Base-by-base conservation (phyloP, 2,888 invertebrate genomes). In the Dryobotodes eremita region DNA sequence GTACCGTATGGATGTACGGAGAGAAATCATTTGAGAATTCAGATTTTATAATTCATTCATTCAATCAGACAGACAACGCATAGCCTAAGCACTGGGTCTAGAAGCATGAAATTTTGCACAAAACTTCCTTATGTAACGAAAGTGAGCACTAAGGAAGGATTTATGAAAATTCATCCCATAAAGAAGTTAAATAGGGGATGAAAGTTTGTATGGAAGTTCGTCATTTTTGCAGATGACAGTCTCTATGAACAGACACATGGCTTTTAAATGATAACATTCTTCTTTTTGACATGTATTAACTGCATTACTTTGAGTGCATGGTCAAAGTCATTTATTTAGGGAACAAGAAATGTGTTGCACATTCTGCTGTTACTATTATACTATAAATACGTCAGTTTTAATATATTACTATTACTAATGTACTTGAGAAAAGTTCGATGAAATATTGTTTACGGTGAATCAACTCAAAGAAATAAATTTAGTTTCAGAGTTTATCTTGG, bases 311-410 rank as follows among this genome's bases (percentile, higher is more conserved):
- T 20, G 26, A 71, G 55, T 23, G 20, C 62, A 73, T 26, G 57
- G 31, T 23, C 81, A 80, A 68, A 68, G 68, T 62, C 55, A 68
- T 62, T 68, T 80, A 80, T 69, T 46, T 75, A 6, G 13, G 42
- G 57, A 80, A 64, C 81, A 2, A 68, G 48, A 31, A 70, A 65
- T 70, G 36, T 74, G 42, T 55, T 66, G 66, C 23, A 62, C 13
- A 61, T 72, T 80, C 48, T 66, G n/a, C n/a, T n/a, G n/a, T n/a
- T n/a, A 57, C 20, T 50, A 48, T n/a, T 42, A 36, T 20, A 23
- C 26, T 42, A 13, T 31, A 68, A 57, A 64, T 46, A 3, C 48
- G 20, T 62, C n/a, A 80, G 26, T 66, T 79, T 79, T 57, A 26
- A 79, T 80, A 10, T 36, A 57, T 66, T 77, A 50, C n/a, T 23